Evolutionary conservation across 2,113 vertebrate species (phyloP), one percentile per base, ranked within the genome.

Genomic region (Anhinga rufa): DNA sequence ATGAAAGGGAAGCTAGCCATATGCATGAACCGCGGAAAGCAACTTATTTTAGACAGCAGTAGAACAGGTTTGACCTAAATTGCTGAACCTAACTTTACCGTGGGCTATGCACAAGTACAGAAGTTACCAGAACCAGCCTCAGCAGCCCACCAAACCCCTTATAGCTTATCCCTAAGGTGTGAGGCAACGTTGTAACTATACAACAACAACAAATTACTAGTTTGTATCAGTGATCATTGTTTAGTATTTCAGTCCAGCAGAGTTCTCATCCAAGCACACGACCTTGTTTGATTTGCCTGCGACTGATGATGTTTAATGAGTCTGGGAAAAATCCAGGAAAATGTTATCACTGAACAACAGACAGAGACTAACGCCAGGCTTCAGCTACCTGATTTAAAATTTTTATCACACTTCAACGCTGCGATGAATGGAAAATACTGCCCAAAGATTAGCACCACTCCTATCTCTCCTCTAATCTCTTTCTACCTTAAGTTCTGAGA

Each of bases 281-380:
- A 52, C 42, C 61, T 48, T 64, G 57, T 28, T 71, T 28, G 48
- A 72, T 72, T 77, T 89, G 75, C n/a, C 70, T 44, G 10, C 14
- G 58, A 68, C 42, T 36, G 71, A 52, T 7, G 2, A 38, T 10
- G 29, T 69, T 92, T 90, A 79, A 78, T 15, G 76, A 91, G 49
- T 13, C 69, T 96, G 94, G 93, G 87, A 95, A 40, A 95, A 95
- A 91, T 77, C 88, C 96, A 96, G 82, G 42, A 69, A 84, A 92
- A 82, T 9, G 36, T 94, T 94, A 91, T 78, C 92, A 38, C 93
- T 54, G 54, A 83, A 68, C n/a, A 90, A 26, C 54, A 93, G 64
- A 69, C 31, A 61, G 60, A 92, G 82, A 82, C 26, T 76, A 82
- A 91, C 55, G 46, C 58, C 92, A 89, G 95, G 28, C 65, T 92